A percentile compares a stretch with the other conserved stretches of the same genome.
phyloP scores from a whole-genome alignment of 1,140 invertebrate species.

The Aphaenogaster rudis region DNA sequence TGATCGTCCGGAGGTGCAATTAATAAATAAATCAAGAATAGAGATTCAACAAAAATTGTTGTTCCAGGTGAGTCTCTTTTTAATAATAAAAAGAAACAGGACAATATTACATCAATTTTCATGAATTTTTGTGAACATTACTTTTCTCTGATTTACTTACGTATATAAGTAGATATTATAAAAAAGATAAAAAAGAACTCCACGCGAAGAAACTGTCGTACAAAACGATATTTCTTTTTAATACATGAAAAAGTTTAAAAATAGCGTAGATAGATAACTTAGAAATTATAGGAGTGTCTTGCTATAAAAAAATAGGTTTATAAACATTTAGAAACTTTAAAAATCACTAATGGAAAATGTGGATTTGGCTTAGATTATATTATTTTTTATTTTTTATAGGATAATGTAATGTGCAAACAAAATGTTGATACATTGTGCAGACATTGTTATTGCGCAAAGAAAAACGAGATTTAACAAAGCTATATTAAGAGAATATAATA shows the following conservation, averaged over 20 bases:
- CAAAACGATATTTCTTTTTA: background rate
- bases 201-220: background rate
- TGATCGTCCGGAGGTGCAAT: background rate
- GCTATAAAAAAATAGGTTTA: background rate
- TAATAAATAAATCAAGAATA: background rate
- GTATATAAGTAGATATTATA: background rate
- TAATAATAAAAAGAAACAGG: background rate
- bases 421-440: background rate
- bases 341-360: background rate
- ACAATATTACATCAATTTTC: background rate
- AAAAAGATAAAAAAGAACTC: background rate
- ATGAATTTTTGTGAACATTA: background rate
- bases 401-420: background rate
- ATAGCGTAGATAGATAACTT: background rate
- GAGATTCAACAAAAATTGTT: background rate
- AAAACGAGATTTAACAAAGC: background rate
- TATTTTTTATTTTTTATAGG: background rate
- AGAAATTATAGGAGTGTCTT: background rate
- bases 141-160: background rate
- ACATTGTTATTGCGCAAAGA: background rate
- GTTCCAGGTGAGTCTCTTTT: background rate
- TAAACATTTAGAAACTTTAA: background rate
- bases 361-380: background rate
- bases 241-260: background rate
- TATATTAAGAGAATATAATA: background rate